These are phyloP conservation scores for Xerus inauris DNA, from an alignment of 2,113 vertebrate genomes.

Conservation along the genomic window DNA sequence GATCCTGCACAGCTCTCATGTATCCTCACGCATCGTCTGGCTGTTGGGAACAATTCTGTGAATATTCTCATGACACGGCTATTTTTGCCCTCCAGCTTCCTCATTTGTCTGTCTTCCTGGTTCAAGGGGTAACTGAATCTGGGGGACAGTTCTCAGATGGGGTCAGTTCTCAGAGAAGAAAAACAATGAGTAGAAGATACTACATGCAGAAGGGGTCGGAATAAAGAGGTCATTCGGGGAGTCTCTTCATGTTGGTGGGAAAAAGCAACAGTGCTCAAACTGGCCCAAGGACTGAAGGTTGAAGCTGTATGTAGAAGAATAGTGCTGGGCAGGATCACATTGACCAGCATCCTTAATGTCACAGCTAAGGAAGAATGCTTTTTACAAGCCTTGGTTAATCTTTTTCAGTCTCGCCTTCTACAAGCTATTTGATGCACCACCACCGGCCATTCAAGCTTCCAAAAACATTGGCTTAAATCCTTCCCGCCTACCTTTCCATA, in stretches of 20 bases:
- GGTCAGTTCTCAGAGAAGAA: neutral
- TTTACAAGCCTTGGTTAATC: neutral
- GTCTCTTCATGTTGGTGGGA: neutral
- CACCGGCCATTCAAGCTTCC: neutral
- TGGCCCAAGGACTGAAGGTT: neutral
- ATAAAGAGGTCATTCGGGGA: neutral
- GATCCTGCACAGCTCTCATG: neutral
- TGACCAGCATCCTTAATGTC: neutral
- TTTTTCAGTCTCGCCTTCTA: neutral
- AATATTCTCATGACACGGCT: neutral
- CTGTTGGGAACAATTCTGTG: neutral
- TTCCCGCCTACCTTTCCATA: neutral
- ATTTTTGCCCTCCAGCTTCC: neutral
- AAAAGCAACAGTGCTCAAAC: neutral
- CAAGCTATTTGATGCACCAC: neutral
- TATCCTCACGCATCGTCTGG: neutral
- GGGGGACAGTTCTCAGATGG: no score
- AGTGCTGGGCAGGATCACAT: no score
- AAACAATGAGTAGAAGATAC: neutral
- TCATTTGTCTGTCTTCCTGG: neutral
- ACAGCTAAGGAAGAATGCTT: neutral
- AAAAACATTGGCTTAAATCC: neutral
- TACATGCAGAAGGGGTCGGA: neutral
- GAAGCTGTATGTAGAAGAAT: neutral
- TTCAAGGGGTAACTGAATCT: neutral